Conservation (phyloP, 2,113 vertebrate genomes). For the Alosa alosa region DNA sequence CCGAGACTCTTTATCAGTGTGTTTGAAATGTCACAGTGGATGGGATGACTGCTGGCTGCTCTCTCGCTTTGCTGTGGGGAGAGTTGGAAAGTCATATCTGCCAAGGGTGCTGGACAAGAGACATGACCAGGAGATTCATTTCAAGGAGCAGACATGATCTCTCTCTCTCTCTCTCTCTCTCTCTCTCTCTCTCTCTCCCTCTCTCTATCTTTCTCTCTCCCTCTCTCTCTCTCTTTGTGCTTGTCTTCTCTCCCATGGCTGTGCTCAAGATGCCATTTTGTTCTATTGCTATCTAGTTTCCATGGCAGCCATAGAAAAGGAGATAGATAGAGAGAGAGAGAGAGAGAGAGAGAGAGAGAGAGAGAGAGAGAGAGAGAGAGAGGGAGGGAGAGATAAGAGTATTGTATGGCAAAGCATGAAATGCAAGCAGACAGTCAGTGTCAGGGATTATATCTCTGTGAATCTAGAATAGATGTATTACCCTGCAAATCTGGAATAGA, state of each 20-base stretch:
- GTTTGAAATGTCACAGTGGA: constrained; percentile 38
- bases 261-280: constrained; percentile 47
- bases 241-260: constrained; percentile 41
- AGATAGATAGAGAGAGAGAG: constrained; percentile 29
- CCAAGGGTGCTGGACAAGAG: not conserved
- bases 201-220: not conserved
- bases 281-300: constrained; percentile 55
- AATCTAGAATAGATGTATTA: constrained; percentile 25
- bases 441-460: constrained; percentile 36
- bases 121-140: not conserved
- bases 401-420: constrained; percentile 29
- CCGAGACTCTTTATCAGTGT: not conserved
- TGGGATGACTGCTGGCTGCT: constrained; percentile 19
- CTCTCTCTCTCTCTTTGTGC: constrained; percentile 1
- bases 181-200: not conserved
- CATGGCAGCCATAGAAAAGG: constrained; percentile 43
- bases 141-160: constrained; percentile 29
- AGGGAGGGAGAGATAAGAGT: not conserved
- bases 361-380: not conserved
- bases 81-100: not conserved
- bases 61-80: not conserved
- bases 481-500: not conserved
- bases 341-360: constrained; percentile 23
- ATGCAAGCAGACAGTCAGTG: constrained; percentile 31
- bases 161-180: constrained; percentile 15